Evolutionary conservation across 2,113 vertebrate genomes (phyloP).

Genomic region (Pollimyrus isidori): DNA sequence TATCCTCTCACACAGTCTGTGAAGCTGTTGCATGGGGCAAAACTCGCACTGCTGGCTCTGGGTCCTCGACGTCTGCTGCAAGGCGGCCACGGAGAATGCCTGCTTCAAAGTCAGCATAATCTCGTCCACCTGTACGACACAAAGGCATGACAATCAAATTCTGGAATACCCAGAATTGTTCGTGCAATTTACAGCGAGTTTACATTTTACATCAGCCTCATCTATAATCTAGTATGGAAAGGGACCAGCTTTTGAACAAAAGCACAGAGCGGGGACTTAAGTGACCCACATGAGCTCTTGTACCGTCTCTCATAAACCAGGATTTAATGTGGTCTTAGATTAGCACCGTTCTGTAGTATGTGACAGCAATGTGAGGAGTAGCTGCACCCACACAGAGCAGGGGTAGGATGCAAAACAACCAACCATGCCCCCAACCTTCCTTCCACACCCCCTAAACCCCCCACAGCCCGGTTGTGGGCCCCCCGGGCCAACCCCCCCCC

Average conservation of each 20-base stretch:
- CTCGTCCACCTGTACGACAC: slow-evolving; percentile 77
- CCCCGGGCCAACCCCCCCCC: no score
- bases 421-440: no score
- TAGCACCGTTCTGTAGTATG: background rate
- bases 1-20: slow-evolving; percentile 85
- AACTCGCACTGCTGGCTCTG: slow-evolving; percentile 78
- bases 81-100: slow-evolving; percentile 87
- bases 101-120: slow-evolving; percentile 98
- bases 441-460: no score
- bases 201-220: background rate
- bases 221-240: background rate
- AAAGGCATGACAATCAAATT: background rate
- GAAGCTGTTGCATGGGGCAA: slow-evolving; percentile 85
- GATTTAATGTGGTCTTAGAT: background rate
- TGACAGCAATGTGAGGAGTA: background rate
- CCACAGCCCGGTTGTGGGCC: no score
- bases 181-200: background rate
- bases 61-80: slow-evolving; percentile 70
- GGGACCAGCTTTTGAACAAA: background rate
- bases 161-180: background rate
- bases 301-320: background rate
- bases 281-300: background rate
- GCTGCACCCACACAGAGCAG: background rate
- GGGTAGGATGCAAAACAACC: background rate
- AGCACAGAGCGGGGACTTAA: background rate